Evolutionary conservation across 2,113 vertebrate genomes (phyloP), one percentile per base, ranked within the genome.

Genomic region (Suricata suricatta): DNA sequence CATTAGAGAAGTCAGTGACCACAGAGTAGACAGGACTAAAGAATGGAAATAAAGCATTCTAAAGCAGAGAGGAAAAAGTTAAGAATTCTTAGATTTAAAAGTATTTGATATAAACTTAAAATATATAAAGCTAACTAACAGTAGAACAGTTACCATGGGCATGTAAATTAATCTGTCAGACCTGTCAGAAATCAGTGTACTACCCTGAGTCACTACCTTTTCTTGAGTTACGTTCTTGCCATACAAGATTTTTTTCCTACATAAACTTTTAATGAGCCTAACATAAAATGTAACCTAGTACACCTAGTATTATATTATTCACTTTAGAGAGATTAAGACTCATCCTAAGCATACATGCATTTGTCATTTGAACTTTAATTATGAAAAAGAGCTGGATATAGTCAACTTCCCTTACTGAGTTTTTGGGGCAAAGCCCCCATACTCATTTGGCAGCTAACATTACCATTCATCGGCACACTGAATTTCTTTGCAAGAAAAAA

Each of bases 11-110:
- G 14, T 29, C 82, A 29, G 29, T 52, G n/a, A 79, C 76, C 31
- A 9, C 76, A 8, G 10, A 79, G 31, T 1, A 79, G 76, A 52
- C 16, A 79, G 31, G 74, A 47, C 29, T 47, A 57, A 60, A 93
- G 47, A 93, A 50, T 31, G 19, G 47, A 93, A 93, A 95, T 60
- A 13, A 96, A 95, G n/a, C 33, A 82, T 82, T 79, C 52, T 71
- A 57, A 14, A 95, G 52, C 63, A 80, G n/a, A 90, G 13, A 88
- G 6, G 27, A 74, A 91, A 52, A 90, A 83, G 27, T 9, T 35
- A 44, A n/a, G 14, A 29, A 44, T 69, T 89, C 21, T 88, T 96
- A 63, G 25, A 79, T n/a, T 50, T 90, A 86, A 94, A 92, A 13
- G 44, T 72, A 50, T 15, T 79, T 79, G 25, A 54, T 12, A 60